These are phyloP conservation scores for Alosa sapidissima DNA, from an alignment of 2,797 vertebrate species.

Conservation along the genomic window DNA sequence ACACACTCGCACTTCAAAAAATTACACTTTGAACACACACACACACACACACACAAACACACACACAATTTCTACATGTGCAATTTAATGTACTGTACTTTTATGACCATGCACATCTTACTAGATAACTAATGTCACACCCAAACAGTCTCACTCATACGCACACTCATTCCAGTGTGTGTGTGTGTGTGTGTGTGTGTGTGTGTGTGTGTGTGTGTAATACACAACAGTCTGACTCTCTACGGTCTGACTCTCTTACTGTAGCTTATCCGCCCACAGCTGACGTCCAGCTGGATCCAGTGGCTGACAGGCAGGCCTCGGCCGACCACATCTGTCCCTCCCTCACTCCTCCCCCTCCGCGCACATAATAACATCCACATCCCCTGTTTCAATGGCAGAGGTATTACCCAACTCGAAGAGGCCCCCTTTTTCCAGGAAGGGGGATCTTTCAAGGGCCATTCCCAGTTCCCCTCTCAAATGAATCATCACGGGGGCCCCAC, in stretches of 20 bases:
- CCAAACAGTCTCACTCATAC: background rate
- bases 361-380: background rate
- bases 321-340: background rate
- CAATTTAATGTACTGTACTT: too few relatives aligned
- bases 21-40: background rate
- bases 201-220: background rate
- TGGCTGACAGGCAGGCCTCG: background rate
- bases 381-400: background rate
- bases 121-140: too few relatives aligned
- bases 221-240: too few relatives aligned
- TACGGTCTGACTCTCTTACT: background rate
- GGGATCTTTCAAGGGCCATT: background rate
- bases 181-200: slow-evolving; percentile 5
- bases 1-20: background rate
- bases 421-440: background rate
- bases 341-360: background rate
- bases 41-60: slow-evolving; percentile 3
- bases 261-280: slow-evolving; percentile 35
- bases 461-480: background rate
- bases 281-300: slow-evolving; percentile 31
- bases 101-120: too few relatives aligned
- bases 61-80: background rate
- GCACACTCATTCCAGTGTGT: background rate
- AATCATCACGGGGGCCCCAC: background rate
- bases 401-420: background rate